Conservation (phyloP, 2,797 vertebrate species). For the Amblyraja radiata region DNA sequence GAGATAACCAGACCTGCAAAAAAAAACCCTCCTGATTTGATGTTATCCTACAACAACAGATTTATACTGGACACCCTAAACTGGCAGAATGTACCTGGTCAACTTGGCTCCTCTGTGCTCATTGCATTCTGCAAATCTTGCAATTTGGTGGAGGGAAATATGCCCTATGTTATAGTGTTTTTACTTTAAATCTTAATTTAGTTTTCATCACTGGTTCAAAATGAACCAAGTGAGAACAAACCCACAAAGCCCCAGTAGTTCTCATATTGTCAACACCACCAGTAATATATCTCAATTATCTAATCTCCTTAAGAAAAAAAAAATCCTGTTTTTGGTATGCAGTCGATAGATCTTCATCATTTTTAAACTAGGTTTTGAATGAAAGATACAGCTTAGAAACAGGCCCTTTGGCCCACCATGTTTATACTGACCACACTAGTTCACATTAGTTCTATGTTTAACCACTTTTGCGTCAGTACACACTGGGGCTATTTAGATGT, state of each 20-base stretch:
- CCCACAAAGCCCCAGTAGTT: background rate
- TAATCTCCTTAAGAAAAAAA: background rate
- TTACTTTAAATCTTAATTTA: background rate
- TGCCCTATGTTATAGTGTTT: background rate
- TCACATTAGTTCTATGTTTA: too few relatives aligned
- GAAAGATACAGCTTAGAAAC: too few relatives aligned
- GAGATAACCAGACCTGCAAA: background rate
- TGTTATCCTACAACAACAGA: background rate
- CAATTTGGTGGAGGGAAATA: background rate
- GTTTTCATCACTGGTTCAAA: background rate
- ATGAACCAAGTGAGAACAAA: background rate
- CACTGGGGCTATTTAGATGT: too few relatives aligned
- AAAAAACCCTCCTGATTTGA: background rate
- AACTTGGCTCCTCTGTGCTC: background rate
- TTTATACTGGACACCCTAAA: background rate
- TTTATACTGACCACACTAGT: too few relatives aligned
- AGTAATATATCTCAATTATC: background rate
- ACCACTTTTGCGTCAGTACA: too few relatives aligned
- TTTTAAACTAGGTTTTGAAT: too few relatives aligned
- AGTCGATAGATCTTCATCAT: background rate
- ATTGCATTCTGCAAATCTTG: background rate
- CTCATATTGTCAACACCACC: background rate
- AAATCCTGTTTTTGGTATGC: background rate
- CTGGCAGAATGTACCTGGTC: too few relatives aligned
- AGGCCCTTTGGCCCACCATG: too few relatives aligned